These are phyloP conservation scores for Autographa gamma DNA, from an alignment of 2,888 invertebrate genomes.

Conservation along the genomic window DNA sequence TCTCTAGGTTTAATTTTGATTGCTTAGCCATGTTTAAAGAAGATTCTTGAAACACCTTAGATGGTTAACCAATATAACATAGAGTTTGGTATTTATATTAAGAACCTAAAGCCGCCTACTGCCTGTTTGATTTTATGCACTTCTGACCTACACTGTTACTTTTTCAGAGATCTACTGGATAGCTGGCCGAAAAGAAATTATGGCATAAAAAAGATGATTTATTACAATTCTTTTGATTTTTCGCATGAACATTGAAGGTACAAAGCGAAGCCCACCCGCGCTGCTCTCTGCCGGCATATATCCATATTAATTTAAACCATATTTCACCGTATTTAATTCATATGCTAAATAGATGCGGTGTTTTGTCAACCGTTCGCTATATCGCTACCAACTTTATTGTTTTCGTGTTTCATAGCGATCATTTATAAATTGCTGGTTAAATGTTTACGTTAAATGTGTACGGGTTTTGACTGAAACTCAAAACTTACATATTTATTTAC, in stretches of 20 bases:
- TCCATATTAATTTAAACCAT: conserved; percentile 93
- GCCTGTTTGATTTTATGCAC: no score
- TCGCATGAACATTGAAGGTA: conserved; percentile 16
- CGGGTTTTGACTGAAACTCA: no score
- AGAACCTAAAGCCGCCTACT: no score
- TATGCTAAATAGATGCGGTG: conserved; percentile 92
- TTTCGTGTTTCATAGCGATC: conserved; percentile 59
- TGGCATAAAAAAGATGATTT: no score
- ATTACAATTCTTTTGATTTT: background rate
- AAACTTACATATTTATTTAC: no score
- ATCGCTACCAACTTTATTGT: conserved; percentile 69
- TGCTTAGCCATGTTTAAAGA: no score
- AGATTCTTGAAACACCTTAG: background rate
- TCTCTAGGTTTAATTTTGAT: no score
- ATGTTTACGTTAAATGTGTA: conserved; percentile 26
- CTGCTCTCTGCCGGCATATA: conserved; percentile 86
- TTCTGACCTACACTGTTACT: no score
- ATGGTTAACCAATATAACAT: no score
- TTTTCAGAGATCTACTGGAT: no score
- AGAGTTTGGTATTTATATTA: no score
- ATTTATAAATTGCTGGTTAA: conserved; percentile 60
- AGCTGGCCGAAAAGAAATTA: no score
- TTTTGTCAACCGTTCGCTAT: conserved; percentile 84
- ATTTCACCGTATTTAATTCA: conserved; percentile 95
- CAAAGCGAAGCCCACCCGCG: conserved; percentile 63